Conservation (phyloP, 92 coral and sea anemone species). For the Heteractis magnifica region DNA sequence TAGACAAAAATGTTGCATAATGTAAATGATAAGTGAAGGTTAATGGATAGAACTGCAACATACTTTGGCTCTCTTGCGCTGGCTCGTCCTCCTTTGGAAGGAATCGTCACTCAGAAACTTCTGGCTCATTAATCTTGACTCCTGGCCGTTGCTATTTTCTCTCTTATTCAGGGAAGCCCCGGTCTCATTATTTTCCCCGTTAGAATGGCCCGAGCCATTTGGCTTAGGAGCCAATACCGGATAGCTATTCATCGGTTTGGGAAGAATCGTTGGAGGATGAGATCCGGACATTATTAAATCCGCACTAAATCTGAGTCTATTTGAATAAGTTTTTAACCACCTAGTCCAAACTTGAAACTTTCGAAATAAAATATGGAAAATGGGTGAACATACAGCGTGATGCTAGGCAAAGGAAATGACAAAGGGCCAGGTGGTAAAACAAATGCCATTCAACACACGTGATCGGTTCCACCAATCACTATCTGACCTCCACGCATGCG, state of each 20-base stretch:
- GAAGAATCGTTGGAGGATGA: slow-evolving; percentile 77
- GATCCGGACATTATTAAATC: slow-evolving; percentile 95
- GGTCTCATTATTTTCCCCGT: slow-evolving; percentile 55
- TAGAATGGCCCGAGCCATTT: slow-evolving; percentile 76
- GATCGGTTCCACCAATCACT: slow-evolving; percentile 73
- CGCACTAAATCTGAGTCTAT: slow-evolving; percentile 51
- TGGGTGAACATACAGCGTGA: slow-evolving; percentile 89
- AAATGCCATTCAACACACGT: slow-evolving; percentile 83
- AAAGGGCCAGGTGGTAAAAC: slow-evolving; percentile 99
- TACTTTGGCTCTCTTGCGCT: slow-evolving; percentile 98
- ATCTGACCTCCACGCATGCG: slow-evolving; percentile 63
- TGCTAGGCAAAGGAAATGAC: slow-evolving; percentile 79
- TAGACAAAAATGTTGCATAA: slow-evolving; percentile 76
- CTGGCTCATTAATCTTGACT: slow-evolving; percentile 44
- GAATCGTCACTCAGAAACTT: slow-evolving; percentile 64
- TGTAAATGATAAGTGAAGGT: slow-evolving; percentile 73
- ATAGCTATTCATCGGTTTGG: slow-evolving; percentile 76
- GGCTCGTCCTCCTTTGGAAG: slow-evolving; percentile 84
- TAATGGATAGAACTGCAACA: slow-evolving; percentile 72
- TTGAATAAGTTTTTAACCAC: slow-evolving; percentile 55
- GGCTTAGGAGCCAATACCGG: slow-evolving; percentile 72
- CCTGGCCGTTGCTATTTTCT: slow-evolving; percentile 55
- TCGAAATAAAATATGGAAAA: slow-evolving; percentile 91
- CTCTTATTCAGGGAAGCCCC: slow-evolving; percentile 49
- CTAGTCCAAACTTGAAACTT: slow-evolving; percentile 85